Evolutionary conservation across 2,113 vertebrate species (phyloP), one percentile per base, ranked within the genome.

Genomic region (Puffinus mauretanicus): DNA sequence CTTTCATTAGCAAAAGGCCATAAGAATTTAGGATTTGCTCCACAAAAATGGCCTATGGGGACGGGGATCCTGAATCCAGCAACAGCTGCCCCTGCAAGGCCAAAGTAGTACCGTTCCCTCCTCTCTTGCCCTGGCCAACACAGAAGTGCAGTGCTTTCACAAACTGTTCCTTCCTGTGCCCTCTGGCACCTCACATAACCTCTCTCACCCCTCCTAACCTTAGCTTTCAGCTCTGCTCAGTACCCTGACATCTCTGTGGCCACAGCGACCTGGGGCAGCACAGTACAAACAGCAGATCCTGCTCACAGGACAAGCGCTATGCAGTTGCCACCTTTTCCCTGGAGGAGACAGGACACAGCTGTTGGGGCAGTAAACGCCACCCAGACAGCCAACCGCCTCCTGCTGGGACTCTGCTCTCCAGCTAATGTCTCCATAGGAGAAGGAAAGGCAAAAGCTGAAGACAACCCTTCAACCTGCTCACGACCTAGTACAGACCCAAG

Each of bases 1-100:
- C 13, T 81, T 30, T 44, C 18, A 30, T 13, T 84, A 89, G 42
- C 25, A 81, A 76, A 71, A 87, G 10, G 46, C 49, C 0, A 0
- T 29, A 82, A 84, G 21, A 87, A 92, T 89, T 82, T 57, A 92
- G 44, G 30, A 84, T 52, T 67, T 16, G 9, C 14, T 61, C 38
- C 14, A 82, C 58, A 95, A 71, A 82, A 64, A 73, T 11, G 0
- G 0, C 44, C 25, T 67, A 34, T 1, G 3, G n/a, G n/a, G n/a
- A 57, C 8, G 4, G 30, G 10, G 52, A 80, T 54, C 40, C 54
- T 57, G 40, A 91, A 66, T 77, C 30, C 52, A 91, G 65, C 44
- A 87, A 65, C 10, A 75, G 57, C 26, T 73, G 27, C 29, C 44
- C 40, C 46, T 66, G 77, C n/a, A 72, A 76, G 44, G 27, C 40